A percentile compares a stretch with the other conserved stretches of the same genome.
Conservation (phyloP, 2,888 invertebrate genomes). For the Acanthosepion pharaonis region DNA sequence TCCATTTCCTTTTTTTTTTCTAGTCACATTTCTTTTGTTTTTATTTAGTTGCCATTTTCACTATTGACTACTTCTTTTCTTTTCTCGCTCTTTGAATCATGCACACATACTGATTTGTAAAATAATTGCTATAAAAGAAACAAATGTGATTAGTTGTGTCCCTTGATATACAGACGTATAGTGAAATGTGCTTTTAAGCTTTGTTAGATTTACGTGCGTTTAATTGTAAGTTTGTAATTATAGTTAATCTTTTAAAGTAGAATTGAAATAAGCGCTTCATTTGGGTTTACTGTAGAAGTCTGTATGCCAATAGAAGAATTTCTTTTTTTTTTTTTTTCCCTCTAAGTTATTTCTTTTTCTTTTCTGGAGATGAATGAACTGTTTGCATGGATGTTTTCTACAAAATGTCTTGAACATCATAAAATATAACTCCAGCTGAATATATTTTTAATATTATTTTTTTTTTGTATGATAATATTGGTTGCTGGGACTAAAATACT, state of each 20-base stretch:
- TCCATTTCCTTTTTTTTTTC: not conserved
- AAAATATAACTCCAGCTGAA: not conserved
- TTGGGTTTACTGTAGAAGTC: not conserved
- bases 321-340: not conserved
- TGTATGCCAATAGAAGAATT: not conserved
- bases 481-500: no score
- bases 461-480: no score
- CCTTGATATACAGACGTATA: not conserved
- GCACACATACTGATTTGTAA: not conserved
- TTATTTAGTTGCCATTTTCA: not conserved
- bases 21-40: not conserved
- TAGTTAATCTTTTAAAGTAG: not conserved
- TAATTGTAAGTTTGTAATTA: not conserved
- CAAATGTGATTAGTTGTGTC: not conserved
- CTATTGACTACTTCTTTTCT: not conserved
- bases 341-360: not conserved
- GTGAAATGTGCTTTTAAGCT: not conserved
- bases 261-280: not conserved
- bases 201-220: not conserved
- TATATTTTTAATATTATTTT: no score
- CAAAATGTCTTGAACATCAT: not conserved
- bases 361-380: not conserved
- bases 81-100: not conserved
- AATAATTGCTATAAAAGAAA: not conserved
- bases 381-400: not conserved